Percentiles rank a stretch among this genome's conserved stretches.
phyloP scores from a whole-genome alignment of 2,797 vertebrate genomes.

The Florisuga fusca region DNA sequence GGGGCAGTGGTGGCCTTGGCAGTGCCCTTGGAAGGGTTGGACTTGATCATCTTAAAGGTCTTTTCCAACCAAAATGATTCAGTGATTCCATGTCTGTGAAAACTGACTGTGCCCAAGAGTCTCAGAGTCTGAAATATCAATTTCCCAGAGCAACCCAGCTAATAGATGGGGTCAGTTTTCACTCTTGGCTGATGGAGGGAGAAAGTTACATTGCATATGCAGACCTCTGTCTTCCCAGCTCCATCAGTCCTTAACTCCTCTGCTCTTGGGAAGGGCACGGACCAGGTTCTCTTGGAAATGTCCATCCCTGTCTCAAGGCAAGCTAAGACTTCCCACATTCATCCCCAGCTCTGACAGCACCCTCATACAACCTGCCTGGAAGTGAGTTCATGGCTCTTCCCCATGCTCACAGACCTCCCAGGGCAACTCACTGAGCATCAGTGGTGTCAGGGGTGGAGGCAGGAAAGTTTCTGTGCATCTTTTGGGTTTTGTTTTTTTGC shows the following conservation, averaged over 20 bases:
- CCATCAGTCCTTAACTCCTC: not conserved
- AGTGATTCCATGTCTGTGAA: not conserved
- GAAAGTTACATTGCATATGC: accelerated
- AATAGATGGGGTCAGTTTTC: not conserved
- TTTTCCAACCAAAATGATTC: too few relatives aligned
- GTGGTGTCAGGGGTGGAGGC: not conserved
- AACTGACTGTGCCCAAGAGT: not conserved
- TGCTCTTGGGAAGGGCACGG: not conserved
- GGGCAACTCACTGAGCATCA: not conserved
- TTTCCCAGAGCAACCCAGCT: not conserved
- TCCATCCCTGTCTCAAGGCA: not conserved
- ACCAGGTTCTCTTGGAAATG: not conserved
- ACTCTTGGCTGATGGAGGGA: not conserved
- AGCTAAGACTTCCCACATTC: not conserved
- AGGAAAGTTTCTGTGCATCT: not conserved
- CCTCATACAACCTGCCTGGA: not conserved
- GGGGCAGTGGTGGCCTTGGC: too few relatives aligned
- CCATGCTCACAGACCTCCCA: not conserved
- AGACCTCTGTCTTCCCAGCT: not conserved
- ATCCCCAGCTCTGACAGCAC: not conserved
- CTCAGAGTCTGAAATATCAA: not conserved
- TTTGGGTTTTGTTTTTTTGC: not conserved
- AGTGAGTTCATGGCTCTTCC: accelerated
- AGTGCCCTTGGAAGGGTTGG: too few relatives aligned
- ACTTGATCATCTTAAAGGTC: too few relatives aligned